A percentile compares a stretch with the other conserved stretches of the same genome.
Conservation (phyloP, 2,797 vertebrate genomes). For the Poecilia wingei region DNA sequence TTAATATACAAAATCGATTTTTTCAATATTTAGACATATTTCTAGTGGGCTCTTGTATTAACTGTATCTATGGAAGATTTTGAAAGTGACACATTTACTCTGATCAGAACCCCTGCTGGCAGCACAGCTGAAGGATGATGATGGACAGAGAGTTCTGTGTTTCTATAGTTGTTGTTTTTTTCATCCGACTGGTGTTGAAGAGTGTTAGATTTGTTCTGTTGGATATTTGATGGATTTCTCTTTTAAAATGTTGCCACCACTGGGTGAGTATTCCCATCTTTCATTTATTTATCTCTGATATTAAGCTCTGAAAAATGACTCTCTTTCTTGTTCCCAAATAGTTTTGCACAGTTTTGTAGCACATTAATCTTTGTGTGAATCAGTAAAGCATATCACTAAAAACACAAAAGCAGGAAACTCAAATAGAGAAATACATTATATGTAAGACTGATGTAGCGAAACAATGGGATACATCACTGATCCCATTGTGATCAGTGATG, state of each 20-base stretch:
- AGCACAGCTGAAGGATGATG: not conserved
- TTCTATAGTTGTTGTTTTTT: not conserved
- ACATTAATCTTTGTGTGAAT: constrained; percentile 2
- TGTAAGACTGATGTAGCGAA: not conserved
- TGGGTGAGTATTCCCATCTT: not conserved
- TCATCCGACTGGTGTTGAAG: not conserved
- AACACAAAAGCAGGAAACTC: not conserved
- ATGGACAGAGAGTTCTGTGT: not conserved
- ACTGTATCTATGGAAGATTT: not conserved
- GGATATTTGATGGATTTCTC: not conserved
- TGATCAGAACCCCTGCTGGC: not conserved
- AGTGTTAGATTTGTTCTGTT: not conserved
- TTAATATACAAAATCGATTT: not conserved
- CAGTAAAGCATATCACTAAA: not conserved
- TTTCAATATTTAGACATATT: not conserved
- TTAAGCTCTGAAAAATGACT: not conserved
- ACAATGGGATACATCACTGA: not conserved
- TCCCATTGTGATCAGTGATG: no score
- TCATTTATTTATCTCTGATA: not conserved
- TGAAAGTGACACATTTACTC: not conserved
- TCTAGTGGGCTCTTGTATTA: not conserved
- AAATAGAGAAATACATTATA: not conserved
- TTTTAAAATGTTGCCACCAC: not conserved
- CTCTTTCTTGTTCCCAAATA: not conserved
- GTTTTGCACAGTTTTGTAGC: not conserved